These are phyloP conservation scores for Napeogenes inachia DNA, from an alignment of 2,888 invertebrate genomes.

Conservation along the genomic window DNA sequence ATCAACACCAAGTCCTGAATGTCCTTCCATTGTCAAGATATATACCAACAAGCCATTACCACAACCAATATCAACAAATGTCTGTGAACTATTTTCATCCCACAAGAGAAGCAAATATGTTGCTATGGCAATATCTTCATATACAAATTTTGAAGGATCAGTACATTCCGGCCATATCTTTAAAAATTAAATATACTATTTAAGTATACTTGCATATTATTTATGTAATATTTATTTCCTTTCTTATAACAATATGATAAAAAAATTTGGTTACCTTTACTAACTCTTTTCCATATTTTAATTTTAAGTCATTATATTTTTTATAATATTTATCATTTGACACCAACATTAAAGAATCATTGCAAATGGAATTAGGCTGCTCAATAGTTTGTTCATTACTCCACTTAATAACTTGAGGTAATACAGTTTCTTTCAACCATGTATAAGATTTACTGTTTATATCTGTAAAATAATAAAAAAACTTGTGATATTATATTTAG, in stretches of 20 bases:
- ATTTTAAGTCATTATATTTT: conserved; percentile 85
- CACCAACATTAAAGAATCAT: conserved; percentile 81
- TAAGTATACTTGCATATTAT: too few relatives aligned
- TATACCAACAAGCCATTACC: conserved; percentile 97
- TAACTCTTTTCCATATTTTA: conserved; percentile 85
- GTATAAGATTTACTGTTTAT: conserved; percentile 44
- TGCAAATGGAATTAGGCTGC: conserved; percentile 40
- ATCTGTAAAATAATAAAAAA: conserved; percentile 41
- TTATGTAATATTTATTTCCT: too few relatives aligned
- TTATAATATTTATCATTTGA: conserved; percentile 82
- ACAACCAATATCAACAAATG: conserved; percentile 97
- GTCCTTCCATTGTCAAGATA: conserved; percentile 90
- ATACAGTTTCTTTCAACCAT: conserved; percentile 78
- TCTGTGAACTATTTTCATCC: conserved; percentile 77
- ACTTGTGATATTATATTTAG: conserved; percentile 9
- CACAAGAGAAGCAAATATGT: conserved; percentile 90
- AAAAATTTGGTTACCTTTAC: conserved; percentile 74
- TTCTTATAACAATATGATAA: too few relatives aligned
- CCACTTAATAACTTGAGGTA: conserved; percentile 81
- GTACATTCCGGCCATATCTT: conserved; percentile 95
- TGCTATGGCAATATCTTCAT: conserved; percentile 97
- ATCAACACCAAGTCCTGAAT: conserved; percentile 89
- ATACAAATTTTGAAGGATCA: conserved; percentile 95
- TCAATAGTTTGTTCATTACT: conserved; percentile 56
- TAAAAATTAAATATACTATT: conserved; percentile 7